Evolutionary conservation across 1,140 invertebrate genomes (phyloP).

Genomic region (Cyphomyrmex costatus): DNA sequence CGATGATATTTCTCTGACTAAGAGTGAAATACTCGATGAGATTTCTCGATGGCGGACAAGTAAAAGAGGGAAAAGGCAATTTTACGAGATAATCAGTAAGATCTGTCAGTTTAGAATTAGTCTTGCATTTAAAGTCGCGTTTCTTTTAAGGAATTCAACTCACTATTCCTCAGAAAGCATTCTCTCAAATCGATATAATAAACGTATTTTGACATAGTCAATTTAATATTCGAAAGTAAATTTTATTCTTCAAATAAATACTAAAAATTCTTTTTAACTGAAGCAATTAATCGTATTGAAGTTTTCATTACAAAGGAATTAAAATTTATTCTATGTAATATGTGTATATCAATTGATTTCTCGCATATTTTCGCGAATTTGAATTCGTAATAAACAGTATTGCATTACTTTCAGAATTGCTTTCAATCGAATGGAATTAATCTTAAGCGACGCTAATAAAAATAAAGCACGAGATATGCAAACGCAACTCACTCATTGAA

Average conservation of each 20-base stretch:
- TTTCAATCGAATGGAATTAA: background rate
- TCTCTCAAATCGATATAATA: background rate
- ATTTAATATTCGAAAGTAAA: background rate
- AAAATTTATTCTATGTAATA: background rate
- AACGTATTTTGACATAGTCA: background rate
- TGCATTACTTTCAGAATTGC: background rate
- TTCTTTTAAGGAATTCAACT: background rate
- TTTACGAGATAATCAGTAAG: background rate
- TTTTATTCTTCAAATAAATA: background rate
- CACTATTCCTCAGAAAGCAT: background rate
- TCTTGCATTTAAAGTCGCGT: background rate
- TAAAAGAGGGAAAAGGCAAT: background rate
- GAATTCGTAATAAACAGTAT: background rate
- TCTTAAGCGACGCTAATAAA: background rate
- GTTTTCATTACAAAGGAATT: background rate
- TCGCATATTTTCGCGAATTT: background rate
- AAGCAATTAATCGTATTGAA: background rate
- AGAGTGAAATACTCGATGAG: slow-evolving; percentile 4
- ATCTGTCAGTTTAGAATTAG: background rate
- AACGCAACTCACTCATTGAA: background rate
- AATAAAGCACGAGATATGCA: background rate
- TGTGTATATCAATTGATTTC: background rate
- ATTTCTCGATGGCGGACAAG: background rate
- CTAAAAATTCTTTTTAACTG: background rate
- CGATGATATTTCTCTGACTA: slow-evolving; percentile 30